Conservation (phyloP, 1,140 invertebrate genomes). For the Meloidogyne hapla region DNA sequence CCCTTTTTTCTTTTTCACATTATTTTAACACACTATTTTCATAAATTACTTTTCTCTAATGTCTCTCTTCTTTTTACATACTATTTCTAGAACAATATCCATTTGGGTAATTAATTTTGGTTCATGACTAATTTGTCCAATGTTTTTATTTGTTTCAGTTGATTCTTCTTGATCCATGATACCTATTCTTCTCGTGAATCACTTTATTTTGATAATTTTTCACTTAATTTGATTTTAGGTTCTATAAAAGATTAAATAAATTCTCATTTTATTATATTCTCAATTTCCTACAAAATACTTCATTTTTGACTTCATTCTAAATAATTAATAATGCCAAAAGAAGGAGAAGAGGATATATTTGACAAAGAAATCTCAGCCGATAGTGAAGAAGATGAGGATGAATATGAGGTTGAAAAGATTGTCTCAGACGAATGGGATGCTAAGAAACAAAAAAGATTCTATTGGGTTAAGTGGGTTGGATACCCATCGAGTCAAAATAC, state of each 20-base stretch:
- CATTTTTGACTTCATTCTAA: background rate
- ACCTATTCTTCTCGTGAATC: no score
- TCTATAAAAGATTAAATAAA: background rate
- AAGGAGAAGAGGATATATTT: constrained; percentile 15
- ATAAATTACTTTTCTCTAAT: background rate
- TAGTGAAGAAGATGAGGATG: background rate
- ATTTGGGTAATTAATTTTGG: no score
- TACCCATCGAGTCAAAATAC: constrained; percentile 4
- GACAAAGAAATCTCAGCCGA: constrained; percentile 2
- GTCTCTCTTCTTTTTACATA: no score
- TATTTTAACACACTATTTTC: no score
- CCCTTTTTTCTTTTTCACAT: no score
- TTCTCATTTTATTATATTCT: background rate
- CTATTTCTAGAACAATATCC: no score
- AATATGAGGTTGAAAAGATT: constrained; percentile 31
- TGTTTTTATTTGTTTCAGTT: no score
- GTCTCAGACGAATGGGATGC: constrained; percentile 6
- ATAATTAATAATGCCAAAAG: background rate
- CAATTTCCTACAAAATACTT: background rate
- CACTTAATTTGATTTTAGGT: background rate
- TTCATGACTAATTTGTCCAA: no score
- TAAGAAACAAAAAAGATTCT: constrained; percentile 4
- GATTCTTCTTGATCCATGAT: no score
- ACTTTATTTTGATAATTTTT: no score
- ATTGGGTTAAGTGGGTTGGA: constrained; percentile 22